phyloP scores from a whole-genome alignment of 2,888 invertebrate genomes.

The Tipula lateralis region DNA sequence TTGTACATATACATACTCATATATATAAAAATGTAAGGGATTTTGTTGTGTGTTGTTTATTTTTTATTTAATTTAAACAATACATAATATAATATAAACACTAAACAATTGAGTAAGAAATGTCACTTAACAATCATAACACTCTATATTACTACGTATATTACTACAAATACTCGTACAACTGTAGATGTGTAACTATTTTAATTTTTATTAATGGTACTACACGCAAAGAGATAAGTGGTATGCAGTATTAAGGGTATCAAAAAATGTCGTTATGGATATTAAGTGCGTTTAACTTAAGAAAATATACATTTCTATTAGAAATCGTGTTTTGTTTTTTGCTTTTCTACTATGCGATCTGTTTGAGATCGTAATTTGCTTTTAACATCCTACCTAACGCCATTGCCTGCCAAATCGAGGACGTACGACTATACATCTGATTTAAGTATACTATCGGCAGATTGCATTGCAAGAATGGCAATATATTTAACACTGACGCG shows the following conservation, averaged over 20 bases:
- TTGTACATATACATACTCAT: not conserved
- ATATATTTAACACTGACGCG: too few relatives aligned
- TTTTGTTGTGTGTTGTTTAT: not conserved
- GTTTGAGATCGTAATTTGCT: too few relatives aligned
- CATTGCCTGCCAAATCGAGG: too few relatives aligned
- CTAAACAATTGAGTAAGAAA: not conserved
- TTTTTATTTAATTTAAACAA: conserved; percentile 24
- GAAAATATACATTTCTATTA: not conserved
- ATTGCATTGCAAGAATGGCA: too few relatives aligned
- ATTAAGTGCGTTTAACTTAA: not conserved
- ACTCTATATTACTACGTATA: not conserved
- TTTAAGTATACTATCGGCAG: too few relatives aligned
- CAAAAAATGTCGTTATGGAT: not conserved
- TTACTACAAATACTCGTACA: not conserved
- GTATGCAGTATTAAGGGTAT: not conserved
- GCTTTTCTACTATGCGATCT: too few relatives aligned
- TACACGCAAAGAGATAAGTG: not conserved
- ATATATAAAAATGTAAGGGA: not conserved
- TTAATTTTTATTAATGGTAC: conserved; percentile 24
- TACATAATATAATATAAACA: conserved; percentile 13
- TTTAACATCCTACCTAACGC: too few relatives aligned
- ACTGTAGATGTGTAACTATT: not conserved
- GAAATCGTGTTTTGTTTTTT: too few relatives aligned
- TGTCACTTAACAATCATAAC: conserved; percentile 24
- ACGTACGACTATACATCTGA: too few relatives aligned